Base-by-base conservation (phyloP, 2,113 vertebrate genomes). In the Serilophus lunatus region DNA sequence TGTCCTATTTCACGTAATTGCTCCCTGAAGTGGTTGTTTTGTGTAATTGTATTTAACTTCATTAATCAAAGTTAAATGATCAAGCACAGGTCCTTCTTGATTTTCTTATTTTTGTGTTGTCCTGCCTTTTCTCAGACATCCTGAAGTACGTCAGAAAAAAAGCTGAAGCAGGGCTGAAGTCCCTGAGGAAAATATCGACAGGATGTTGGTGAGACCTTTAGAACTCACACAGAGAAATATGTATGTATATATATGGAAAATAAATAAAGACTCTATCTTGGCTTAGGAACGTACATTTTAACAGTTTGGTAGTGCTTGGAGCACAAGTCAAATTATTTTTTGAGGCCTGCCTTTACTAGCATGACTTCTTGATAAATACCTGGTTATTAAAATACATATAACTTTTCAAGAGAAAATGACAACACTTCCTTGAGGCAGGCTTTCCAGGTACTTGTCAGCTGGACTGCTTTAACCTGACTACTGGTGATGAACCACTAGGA, bases 141-240 rank as follows among this genome's bases (percentile, higher is more conserved):
- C 61, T 65, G n/a, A 79, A 76, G 26, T 53, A 40, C 4, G 10
- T 61, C n/a, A 71, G 47, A 91, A 49, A 80, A 45, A 57, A 35
- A 42, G 26, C 13, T 69, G 20, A 82, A 74, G 35, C 3, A 72
- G 18, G 59, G 28, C 78, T 86, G 59, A 88, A 47, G n/a, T 36
- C 88, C 63, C 92, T 94, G 45, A 95, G 47, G 76, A 78, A 96
- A 97, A 78, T 93, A 74, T 29, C 29, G 57, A 83, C 61, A 83
- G 47, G 44, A 86, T 53, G 25, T 54, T 17, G 59, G 18, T 94
- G 44, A 93, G 50, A 84, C 4, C 92, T 97, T 87, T 69, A n/a
- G 69, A 97, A 88, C 90, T 86, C 45, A 57, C 38, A 40, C 5
- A 36, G 5, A 44, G 4, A 38, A 47, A 50, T 12, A 60, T 29